Percentiles rank a stretch among this genome's conserved stretches.
Evolutionary conservation across 2,113 vertebrate genomes (phyloP).

Genomic region (Haliaeetus leucogaster): DNA sequence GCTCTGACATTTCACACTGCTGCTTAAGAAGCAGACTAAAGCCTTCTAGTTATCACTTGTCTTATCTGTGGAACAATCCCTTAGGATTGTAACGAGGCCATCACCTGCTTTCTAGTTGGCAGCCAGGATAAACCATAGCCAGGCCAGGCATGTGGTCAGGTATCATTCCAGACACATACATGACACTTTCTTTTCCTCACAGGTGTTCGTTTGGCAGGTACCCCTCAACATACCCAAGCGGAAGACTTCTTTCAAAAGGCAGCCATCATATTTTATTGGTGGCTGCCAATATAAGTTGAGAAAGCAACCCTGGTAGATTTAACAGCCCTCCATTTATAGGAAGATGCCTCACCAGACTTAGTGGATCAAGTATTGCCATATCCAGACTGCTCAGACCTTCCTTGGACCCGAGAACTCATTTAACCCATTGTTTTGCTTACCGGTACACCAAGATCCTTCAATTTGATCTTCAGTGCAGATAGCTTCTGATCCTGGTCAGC

Average conservation of each 20-base stretch:
- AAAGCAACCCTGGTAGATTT: background rate
- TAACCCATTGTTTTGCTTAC: conserved; percentile 64
- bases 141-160: background rate
- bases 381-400: background rate
- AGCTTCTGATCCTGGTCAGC: conserved; percentile 99
- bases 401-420: background rate
- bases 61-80: background rate
- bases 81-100: background rate
- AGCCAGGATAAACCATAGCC: background rate
- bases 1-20: no score
- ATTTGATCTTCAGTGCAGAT: conserved; percentile 77
- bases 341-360: background rate
- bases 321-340: background rate
- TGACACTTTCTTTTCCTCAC: background rate
- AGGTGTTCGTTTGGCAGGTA: background rate
- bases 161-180: background rate
- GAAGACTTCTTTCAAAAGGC: background rate
- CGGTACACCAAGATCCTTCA: conserved; percentile 88
- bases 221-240: background rate
- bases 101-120: background rate
- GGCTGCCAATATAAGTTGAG: background rate
- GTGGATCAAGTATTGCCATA: background rate
- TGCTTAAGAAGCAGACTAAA: background rate
- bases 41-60: no score
- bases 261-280: background rate